A percentile compares a stretch with the other conserved stretches of the same genome.
These are phyloP conservation scores for Fulica atra DNA, from an alignment of 2,113 vertebrate genomes.

Conservation along the genomic window DNA sequence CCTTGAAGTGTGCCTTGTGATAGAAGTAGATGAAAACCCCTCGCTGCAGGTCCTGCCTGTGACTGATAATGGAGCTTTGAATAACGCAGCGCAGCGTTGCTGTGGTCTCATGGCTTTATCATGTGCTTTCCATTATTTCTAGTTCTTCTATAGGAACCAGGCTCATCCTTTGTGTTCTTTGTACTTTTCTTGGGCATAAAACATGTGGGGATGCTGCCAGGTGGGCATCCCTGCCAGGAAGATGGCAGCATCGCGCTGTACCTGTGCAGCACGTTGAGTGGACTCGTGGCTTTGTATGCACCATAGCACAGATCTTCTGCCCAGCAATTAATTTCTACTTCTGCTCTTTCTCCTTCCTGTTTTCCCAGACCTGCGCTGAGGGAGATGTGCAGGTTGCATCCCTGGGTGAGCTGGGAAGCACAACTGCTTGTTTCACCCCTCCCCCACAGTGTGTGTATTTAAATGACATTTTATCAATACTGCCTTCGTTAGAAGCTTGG, in stretches of 20 bases:
- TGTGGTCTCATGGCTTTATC: neutral
- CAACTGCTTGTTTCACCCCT: neutral
- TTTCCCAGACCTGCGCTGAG: neutral
- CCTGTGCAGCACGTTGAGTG: neutral
- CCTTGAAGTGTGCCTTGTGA: neutral
- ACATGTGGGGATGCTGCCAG: rapidly evolving
- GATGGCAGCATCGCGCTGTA: neutral
- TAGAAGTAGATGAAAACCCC: neutral
- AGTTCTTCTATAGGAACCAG: neutral
- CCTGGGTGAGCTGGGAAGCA: neutral
- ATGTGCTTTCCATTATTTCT: neutral
- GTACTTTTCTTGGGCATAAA: neutral
- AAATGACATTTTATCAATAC: slow-evolving; percentile 16
- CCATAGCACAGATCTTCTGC: neutral
- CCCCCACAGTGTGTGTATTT: neutral
- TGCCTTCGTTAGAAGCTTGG: neutral
- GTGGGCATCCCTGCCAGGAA: neutral
- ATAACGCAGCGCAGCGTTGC: neutral
- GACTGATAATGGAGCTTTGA: neutral
- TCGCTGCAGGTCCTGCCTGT: neutral
- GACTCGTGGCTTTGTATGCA: rapidly evolving
- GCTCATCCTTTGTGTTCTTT: neutral
- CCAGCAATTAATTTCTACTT: neutral
- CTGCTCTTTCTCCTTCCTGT: neutral
- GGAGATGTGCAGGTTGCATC: too few species aligned